These are phyloP conservation scores for Endotricha flammealis DNA, from an alignment of 2,888 invertebrate genomes.

Conservation along the genomic window DNA sequence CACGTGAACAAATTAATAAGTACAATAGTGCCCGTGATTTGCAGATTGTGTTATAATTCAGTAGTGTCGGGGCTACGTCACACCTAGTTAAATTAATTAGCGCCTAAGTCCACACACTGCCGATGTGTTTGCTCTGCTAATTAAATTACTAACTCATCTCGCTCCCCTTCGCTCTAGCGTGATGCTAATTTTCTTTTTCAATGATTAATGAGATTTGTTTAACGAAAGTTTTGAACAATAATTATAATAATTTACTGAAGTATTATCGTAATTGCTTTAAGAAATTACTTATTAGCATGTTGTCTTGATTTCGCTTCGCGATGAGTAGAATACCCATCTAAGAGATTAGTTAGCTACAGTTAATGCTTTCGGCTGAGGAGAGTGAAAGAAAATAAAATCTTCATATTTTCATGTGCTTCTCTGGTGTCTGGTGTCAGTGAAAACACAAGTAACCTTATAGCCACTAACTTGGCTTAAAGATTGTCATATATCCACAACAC, in stretches of 20 bases:
- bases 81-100: conserved; percentile 11
- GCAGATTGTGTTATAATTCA: conserved; percentile 7
- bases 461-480: too few relatives aligned
- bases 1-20: too few relatives aligned
- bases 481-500: too few relatives aligned
- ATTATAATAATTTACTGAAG: conserved; percentile 6
- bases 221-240: not conserved
- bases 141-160: conserved; percentile 5
- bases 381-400: too few relatives aligned
- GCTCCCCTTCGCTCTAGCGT: not conserved
- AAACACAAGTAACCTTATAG: too few relatives aligned
- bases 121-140: conserved; percentile 3
- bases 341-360: too few relatives aligned
- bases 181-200: conserved; percentile 6
- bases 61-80: not conserved
- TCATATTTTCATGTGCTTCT: too few relatives aligned
- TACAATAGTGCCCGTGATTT: too few relatives aligned
- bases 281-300: not conserved
- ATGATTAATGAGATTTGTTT: conserved; percentile 7
- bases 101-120: conserved; percentile 10
- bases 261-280: conserved; percentile 1
- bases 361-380: too few relatives aligned
- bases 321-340: too few relatives aligned
- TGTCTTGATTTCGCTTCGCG: too few relatives aligned
- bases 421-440: too few relatives aligned